Percentiles rank a stretch among this genome's conserved stretches.
Conservation (phyloP, 2,113 vertebrate species). For the Perca schrenkii region DNA sequence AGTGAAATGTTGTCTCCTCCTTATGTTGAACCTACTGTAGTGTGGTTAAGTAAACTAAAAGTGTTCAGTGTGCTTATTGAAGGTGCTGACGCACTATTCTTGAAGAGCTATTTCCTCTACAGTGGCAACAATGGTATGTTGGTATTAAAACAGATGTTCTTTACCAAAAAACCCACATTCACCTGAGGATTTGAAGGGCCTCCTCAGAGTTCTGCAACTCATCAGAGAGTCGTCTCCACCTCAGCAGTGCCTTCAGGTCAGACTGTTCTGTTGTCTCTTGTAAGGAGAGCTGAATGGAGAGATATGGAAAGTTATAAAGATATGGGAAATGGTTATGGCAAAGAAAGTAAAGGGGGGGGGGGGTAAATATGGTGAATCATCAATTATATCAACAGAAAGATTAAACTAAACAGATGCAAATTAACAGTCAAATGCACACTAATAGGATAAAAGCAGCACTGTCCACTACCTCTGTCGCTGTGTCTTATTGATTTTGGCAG, state of each 20-base stretch:
- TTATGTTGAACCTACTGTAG: neutral
- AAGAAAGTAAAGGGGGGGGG: slow-evolving; percentile 1
- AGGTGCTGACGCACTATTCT: neutral
- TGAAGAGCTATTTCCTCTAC: neutral
- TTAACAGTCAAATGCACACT: neutral
- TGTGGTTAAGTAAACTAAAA: neutral
- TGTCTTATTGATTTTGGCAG: slow-evolving; percentile 29
- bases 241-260: slow-evolving; percentile 90
- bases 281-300: slow-evolving; percentile 81
- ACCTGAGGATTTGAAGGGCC: slow-evolving; percentile 95
- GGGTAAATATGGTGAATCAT: neutral
- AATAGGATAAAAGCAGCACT: neutral
- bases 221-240: slow-evolving; percentile 90
- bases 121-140: neutral
- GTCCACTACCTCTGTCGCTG: neutral
- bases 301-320: slow-evolving; percentile 1
- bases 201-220: slow-evolving; percentile 92
- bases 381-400: slow-evolving; percentile 1
- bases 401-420: neutral
- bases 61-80: neutral
- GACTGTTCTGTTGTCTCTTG: slow-evolving; percentile 84
- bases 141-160: neutral
- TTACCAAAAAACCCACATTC: slow-evolving; percentile 40
- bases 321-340: neutral
- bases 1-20: neutral